Evolutionary conservation across 53 echinoderm and acorn worm species (phyloP).

Genomic region (Temnopleurus reevesii): DNA sequence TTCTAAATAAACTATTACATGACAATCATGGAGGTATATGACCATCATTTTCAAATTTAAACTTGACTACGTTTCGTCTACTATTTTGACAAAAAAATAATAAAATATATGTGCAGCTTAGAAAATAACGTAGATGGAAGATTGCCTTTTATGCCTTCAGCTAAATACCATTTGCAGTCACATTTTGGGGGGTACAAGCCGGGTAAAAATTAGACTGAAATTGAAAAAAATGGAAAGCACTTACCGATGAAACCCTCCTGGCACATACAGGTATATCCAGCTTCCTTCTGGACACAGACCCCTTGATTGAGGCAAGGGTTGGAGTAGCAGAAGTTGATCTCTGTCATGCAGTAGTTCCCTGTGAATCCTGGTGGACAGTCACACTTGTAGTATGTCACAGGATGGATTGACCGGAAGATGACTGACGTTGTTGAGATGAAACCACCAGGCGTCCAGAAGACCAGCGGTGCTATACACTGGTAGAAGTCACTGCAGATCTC

Average conservation of each 20-base stretch:
- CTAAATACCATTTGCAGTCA: too few species aligned
- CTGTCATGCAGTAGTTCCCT: constrained; percentile 95
- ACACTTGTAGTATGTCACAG: constrained; percentile 90
- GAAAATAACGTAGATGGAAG: too few species aligned
- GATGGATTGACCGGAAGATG: constrained; percentile 97
- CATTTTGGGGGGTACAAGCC: too few species aligned
- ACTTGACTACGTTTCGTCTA: too few species aligned
- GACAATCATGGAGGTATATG: too few species aligned
- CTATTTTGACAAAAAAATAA: too few species aligned
- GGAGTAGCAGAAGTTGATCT: constrained; percentile 99
- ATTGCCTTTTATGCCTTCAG: too few species aligned
- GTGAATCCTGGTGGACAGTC: constrained; percentile 96
- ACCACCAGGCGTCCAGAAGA: constrained; percentile 83
- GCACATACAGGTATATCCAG: constrained; percentile 89
- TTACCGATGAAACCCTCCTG: constrained; percentile 83
- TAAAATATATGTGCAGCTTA: too few species aligned
- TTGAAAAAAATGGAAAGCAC: neutral
- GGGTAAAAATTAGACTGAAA: too few species aligned
- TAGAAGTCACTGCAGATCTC: constrained; percentile 83
- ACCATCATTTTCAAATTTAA: too few species aligned
- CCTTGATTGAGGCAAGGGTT: constrained; percentile 89
- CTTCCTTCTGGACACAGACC: constrained; percentile 85
- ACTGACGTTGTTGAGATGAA: constrained; percentile 90
- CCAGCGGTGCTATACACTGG: constrained; percentile 81
- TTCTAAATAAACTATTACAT: too few species aligned